Percentiles rank a stretch among this genome's conserved stretches.
These are phyloP conservation scores for Cyprinodon diabolis DNA, from an alignment of 2,797 vertebrate species.

Conservation along the genomic window DNA sequence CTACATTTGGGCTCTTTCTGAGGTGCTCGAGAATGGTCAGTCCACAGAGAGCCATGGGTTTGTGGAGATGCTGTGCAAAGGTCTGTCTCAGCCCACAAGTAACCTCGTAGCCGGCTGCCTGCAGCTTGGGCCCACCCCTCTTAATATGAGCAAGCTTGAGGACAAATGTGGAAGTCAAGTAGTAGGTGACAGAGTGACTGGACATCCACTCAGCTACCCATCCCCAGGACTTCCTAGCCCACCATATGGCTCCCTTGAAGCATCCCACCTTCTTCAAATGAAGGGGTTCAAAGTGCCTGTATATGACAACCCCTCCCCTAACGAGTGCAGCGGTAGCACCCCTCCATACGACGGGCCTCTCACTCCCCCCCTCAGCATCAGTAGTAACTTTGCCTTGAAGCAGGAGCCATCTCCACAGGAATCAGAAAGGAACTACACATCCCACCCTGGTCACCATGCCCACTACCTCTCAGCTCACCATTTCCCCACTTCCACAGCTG, in stretches of 20 bases:
- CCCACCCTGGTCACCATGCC: conserved; percentile 68
- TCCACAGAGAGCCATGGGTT: conserved; percentile 90
- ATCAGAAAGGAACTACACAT: conserved; percentile 85
- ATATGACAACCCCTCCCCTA: conserved; percentile 87
- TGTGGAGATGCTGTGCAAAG: conserved; percentile 96
- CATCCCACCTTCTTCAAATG: conserved; percentile 89
- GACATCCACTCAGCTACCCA: conserved; percentile 88
- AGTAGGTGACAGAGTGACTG: conserved; percentile 53
- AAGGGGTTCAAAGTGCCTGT: conserved; percentile 89
- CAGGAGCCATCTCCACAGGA: conserved; percentile 90
- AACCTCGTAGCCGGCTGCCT: conserved; percentile 95
- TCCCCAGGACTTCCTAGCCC: conserved; percentile 94
- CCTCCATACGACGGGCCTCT: conserved; percentile 93
- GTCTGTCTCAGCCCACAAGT: conserved; percentile 96
- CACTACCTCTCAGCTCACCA: conserved; percentile 86
- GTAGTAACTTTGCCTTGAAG: conserved; percentile 93
- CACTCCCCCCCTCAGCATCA: conserved; percentile 94
- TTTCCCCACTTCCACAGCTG: conserved; percentile 64
- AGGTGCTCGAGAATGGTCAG: conserved; percentile 92
- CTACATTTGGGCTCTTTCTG: conserved; percentile 98
- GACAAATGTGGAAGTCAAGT: conserved; percentile 84
- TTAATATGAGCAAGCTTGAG: conserved; percentile 87
- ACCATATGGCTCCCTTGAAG: conserved; percentile 92
- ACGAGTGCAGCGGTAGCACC: conserved; percentile 82
- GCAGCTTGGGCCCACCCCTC: conserved; percentile 85